phyloP scores from a whole-genome alignment of 1,140 invertebrate genomes.

The Ostrea edulis region DNA sequence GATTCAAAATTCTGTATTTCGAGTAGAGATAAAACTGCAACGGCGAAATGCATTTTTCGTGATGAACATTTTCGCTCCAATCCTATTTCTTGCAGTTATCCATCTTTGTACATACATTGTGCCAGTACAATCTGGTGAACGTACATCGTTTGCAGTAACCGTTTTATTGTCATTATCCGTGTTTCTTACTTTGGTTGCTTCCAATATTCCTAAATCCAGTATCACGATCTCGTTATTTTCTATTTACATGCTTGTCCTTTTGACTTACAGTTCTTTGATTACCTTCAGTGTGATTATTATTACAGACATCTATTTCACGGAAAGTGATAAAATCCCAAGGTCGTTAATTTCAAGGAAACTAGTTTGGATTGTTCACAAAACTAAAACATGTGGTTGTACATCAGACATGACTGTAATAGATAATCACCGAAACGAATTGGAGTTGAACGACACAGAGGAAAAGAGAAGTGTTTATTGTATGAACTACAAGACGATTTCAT shows the following conservation, averaged over 20 bases:
- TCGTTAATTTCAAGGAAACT: background rate
- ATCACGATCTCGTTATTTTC: conserved; percentile 19
- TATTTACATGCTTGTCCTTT: conserved; percentile 1
- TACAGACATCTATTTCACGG: background rate
- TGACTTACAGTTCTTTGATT: conserved; percentile 8
- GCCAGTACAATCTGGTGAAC: conserved; percentile 35
- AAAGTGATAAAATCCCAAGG: background rate
- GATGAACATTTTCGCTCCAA: conserved; percentile 11
- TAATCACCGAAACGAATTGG: background rate
- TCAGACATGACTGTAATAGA: background rate
- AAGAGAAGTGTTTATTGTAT: background rate
- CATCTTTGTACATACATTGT: conserved; percentile 6
- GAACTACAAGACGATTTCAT: background rate
- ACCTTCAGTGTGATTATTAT: background rate
- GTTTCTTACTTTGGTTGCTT: background rate
- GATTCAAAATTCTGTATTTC: background rate
- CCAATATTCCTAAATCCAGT: background rate
- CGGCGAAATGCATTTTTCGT: background rate
- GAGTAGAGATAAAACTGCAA: background rate
- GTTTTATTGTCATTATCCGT: conserved; percentile 29
- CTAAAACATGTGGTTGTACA: background rate
- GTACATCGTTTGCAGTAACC: background rate
- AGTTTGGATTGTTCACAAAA: background rate
- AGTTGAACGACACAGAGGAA: background rate
- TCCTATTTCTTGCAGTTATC: background rate